Base-by-base conservation (phyloP, 2,888 invertebrate genomes). In the Folsomia candida region DNA sequence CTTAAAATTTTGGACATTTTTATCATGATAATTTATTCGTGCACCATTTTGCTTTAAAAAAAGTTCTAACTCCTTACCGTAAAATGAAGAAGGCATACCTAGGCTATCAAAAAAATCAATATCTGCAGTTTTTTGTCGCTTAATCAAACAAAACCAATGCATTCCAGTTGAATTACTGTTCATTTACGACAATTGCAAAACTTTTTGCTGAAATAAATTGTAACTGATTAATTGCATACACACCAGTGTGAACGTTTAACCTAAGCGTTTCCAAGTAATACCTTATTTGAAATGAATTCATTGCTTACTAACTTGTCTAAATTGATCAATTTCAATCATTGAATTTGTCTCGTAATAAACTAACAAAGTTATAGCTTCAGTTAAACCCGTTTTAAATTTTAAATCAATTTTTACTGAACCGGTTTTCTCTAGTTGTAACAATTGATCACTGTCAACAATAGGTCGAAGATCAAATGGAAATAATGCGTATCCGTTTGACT, bases 31-130 rank as follows among this genome's bases (percentile, higher is more conserved):
- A 18, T 54, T 54, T 11, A 20, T 6, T 11, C 22, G n/a, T 11
- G 9, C 54, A 54, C 54, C 54, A 4, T 11, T 20, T 54, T n/a
- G 18, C n/a, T 54, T 54, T 11, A 54, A 4, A 54, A 54, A 54
- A 6, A 20, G 4, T 20, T 4, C 4, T 18, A 54, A 54, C n/a
- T 54, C 54, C 6, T 18, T 20, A 20, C 27, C 57, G 20, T 66
- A 66, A 11, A 66, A 54, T 25, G 18, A 3, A 2, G 26, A 20
- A 27, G 24, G 27, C 11, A 66, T 20, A 14, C 66, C 66, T 28
- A 22, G 27, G 6, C 54, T 54, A 66, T 66, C 66, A 66, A 66
- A 66, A 66, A 66, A 66, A n/a, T 66, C 64, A 22, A 64, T 18
- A 28, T 58, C 1, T 29, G 58, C 37, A 2, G 22, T 28, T n/a